A percentile compares a stretch with the other conserved stretches of the same genome.
These are phyloP conservation scores for Athene cunicularia DNA, from an alignment of 2,113 vertebrate species.

Conservation along the genomic window DNA sequence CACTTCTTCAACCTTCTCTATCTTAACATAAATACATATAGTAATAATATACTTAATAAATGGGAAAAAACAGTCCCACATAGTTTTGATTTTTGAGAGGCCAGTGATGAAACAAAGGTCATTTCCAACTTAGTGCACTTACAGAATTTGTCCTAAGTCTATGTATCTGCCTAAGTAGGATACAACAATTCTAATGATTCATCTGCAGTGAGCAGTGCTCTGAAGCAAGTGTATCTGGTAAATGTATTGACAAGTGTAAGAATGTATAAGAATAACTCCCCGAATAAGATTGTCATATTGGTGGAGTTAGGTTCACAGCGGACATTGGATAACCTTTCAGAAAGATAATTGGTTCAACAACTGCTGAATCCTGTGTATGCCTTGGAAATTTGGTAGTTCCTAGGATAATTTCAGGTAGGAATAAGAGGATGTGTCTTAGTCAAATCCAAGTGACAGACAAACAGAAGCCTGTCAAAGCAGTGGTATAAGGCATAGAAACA, in stretches of 20 bases:
- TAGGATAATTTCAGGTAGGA: background rate
- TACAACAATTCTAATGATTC: background rate
- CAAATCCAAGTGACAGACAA: background rate
- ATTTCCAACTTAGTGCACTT: background rate
- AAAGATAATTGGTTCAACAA: background rate
- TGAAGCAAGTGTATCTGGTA: fast-evolving
- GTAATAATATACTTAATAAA: background rate
- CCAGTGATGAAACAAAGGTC: background rate
- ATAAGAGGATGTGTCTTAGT: background rate
- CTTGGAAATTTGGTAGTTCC: background rate
- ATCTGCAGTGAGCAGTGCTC: background rate
- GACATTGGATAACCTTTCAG: background rate
- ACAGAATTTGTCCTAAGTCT: background rate
- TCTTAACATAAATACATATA: background rate
- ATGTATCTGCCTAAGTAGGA: fast-evolving
- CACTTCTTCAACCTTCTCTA: background rate
- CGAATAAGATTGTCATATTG: background rate
- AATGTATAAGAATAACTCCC: background rate
- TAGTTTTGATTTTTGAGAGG: background rate
- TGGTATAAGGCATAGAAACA: too few relatives aligned
- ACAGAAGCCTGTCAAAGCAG: background rate
- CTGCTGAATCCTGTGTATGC: background rate
- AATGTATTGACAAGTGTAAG: background rate
- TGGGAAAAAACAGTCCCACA: background rate
- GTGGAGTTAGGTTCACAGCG: background rate